These are phyloP conservation scores for Drosophila ercepeae DNA, from an alignment of 1,140 invertebrate species.

Conservation along the genomic window DNA sequence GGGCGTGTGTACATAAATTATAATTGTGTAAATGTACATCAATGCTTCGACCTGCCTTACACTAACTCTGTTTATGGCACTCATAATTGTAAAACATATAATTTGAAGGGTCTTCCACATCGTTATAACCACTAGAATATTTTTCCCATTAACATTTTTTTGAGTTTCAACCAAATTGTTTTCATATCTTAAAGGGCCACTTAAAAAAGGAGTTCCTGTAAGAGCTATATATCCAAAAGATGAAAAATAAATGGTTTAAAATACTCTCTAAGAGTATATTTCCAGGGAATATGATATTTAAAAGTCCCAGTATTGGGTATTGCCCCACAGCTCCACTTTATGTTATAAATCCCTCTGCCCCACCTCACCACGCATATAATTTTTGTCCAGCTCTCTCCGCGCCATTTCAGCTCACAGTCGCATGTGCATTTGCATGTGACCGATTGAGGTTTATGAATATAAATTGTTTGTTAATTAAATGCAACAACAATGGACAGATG, in stretches of 20 bases:
- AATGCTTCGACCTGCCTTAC: conserved; percentile 10
- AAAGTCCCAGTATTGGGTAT: neutral
- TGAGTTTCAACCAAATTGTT: neutral
- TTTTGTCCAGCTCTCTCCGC: conserved; percentile 24
- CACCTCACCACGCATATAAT: conserved; percentile 16
- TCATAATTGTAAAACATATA: conserved; percentile 25
- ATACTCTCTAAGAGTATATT: no score
- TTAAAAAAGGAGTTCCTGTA: no score
- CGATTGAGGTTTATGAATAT: conserved; percentile 81
- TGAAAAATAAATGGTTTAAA: no score
- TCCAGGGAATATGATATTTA: neutral
- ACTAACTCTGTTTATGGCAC: conserved; percentile 48
- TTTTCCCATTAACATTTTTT: neutral
- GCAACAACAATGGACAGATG: conserved; percentile 58
- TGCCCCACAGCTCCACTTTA: neutral
- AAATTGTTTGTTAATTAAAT: conserved; percentile 82
- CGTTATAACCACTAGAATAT: neutral
- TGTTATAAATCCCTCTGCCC: neutral
- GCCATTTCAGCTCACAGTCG: conserved; percentile 29
- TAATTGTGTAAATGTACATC: conserved; percentile 5
- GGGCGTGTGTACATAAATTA: neutral
- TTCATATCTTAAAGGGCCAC: no score
- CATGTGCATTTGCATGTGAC: conserved; percentile 78
- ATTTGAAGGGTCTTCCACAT: conserved; percentile 32
- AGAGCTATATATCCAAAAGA: no score